Percentiles rank a stretch among this genome's conserved stretches.
These are phyloP conservation scores for Dicentrarchus labrax DNA, from an alignment of 2,113 vertebrate genomes.

Conservation along the genomic window DNA sequence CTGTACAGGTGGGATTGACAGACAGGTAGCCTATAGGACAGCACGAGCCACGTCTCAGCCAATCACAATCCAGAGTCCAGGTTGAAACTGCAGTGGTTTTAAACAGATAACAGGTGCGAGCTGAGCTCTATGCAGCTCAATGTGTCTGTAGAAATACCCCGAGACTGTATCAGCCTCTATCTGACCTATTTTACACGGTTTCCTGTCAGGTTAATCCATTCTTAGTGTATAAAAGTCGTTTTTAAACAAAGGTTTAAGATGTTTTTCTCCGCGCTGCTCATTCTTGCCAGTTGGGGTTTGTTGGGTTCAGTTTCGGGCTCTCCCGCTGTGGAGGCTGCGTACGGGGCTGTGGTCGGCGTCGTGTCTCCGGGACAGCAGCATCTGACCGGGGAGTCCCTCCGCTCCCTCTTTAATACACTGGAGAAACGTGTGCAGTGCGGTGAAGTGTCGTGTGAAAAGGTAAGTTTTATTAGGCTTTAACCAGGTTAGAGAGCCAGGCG, in stretches of 20 bases:
- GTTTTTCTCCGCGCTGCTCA: slow-evolving; percentile 24
- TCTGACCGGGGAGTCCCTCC: slow-evolving; percentile 73
- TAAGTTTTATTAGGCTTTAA: slow-evolving; percentile 72
- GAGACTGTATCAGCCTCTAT: neutral
- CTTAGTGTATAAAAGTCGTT: neutral
- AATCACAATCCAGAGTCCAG: slow-evolving; percentile 71
- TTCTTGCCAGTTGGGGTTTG: slow-evolving; percentile 29
- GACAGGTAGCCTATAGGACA: slow-evolving; percentile 16
- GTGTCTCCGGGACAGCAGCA: slow-evolving; percentile 71
- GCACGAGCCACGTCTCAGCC: slow-evolving; percentile 62
- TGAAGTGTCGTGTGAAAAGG: slow-evolving; percentile 87
- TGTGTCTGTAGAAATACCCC: slow-evolving; percentile 20
- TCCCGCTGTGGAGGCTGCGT: slow-evolving; percentile 61
- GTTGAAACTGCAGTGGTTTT: slow-evolving; percentile 36
- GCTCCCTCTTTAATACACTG: slow-evolving; percentile 78
- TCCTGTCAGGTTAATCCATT: neutral
- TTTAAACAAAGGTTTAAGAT: slow-evolving; percentile 34
- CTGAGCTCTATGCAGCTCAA: slow-evolving; percentile 21
- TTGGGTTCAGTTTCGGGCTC: slow-evolving; percentile 39
- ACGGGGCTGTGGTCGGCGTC: slow-evolving; percentile 57
- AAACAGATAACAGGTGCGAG: slow-evolving; percentile 30
- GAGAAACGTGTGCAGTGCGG: slow-evolving; percentile 87
- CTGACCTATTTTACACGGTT: neutral
- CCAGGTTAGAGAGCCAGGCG: slow-evolving; percentile 7
- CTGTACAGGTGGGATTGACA: slow-evolving; percentile 26